Base-by-base conservation (phyloP, 2,113 vertebrate species). In the Aplodontia rufa region DNA sequence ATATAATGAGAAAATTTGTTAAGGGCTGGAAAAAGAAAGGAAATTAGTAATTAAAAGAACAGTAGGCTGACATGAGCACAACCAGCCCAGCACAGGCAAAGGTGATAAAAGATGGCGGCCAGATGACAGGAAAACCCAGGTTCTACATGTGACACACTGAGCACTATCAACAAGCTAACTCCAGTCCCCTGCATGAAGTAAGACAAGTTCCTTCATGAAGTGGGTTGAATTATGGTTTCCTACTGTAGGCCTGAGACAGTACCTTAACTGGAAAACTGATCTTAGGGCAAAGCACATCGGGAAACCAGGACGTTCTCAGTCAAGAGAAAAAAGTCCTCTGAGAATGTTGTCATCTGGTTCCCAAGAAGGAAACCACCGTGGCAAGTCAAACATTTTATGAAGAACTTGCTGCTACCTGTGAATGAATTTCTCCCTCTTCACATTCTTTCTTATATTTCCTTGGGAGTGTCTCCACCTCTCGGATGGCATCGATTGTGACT, bases 401-500 rank as follows among this genome's bases (percentile, higher is more conserved):
- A 85, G 60, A 53, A 85, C 62, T 19, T 11, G 51, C 60, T 94
- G 89, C 51, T 95, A 99, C 99, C 98, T 99, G 98, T n/a, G 97
- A 32, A 5, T 91, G 97, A 30, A 98, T 97, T 16, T 97, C 97
- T 78, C 97, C 98, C 19, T 98, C 98, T 62, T 98, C 99, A 78
- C 98, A 98, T 78, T 99, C 99, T 86, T 98, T 98, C 96, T 99
- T 99, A 68, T 99, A 99, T 97, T 98, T 99, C 87, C 99, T 98
- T 53, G 99, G 99, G 90, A 99, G 98, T 0, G 99, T 99, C 98
- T 99, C 99, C 6, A 99, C 99, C 91, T 99, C 99, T 71, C 98
- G 98, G 95, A 99, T 99, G 45, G 99, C 99, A 90, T 99, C 99
- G 98, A 99, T 99, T 42, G 99, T 99, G 97, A 99, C 98, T 93